Percentiles rank a stretch among this genome's conserved stretches.
These are phyloP conservation scores for Pollenia amentaria DNA, from an alignment of 2,888 invertebrate genomes.

Conservation along the genomic window DNA sequence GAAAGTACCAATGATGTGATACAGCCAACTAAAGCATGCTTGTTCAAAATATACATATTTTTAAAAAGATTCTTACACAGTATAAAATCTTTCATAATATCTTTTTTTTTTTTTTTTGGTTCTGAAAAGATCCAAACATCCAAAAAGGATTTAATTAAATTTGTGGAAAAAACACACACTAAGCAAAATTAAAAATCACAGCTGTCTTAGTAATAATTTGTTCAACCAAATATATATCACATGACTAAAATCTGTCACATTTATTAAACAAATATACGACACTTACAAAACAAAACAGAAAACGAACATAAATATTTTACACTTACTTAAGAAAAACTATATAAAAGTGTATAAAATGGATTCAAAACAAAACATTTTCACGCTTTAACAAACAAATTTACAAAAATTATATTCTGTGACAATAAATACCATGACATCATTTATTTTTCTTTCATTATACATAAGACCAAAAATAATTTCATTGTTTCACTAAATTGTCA, in stretches of 20 bases:
- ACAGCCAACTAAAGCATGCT: too few relatives aligned
- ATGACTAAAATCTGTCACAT: conserved; percentile 47
- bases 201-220: conserved; percentile 54
- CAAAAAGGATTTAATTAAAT: conserved; percentile 39
- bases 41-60: too few relatives aligned
- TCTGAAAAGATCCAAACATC: background rate
- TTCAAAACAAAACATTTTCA: conserved; percentile 72
- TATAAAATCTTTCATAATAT: background rate
- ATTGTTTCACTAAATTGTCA: conserved; percentile 72
- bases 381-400: conserved; percentile 68
- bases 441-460: background rate
- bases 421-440: conserved; percentile 24
- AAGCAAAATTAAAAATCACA: conserved; percentile 35
- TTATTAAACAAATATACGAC: conserved; percentile 48
- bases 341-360: conserved; percentile 20
- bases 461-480: conserved; percentile 63
- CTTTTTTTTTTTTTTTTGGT: background rate
- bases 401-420: conserved; percentile 57
- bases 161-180: conserved; percentile 17
- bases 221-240: conserved; percentile 2
- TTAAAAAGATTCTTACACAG: too few relatives aligned
- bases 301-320: conserved; percentile 72
- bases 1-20: too few relatives aligned
- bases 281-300: conserved; percentile 41
- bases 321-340: conserved; percentile 67